A percentile compares a stretch with the other conserved stretches of the same genome.
Evolutionary conservation across 2,888 invertebrate species (phyloP).

Genomic region (Caenorhabditis drosophilae): DNA sequence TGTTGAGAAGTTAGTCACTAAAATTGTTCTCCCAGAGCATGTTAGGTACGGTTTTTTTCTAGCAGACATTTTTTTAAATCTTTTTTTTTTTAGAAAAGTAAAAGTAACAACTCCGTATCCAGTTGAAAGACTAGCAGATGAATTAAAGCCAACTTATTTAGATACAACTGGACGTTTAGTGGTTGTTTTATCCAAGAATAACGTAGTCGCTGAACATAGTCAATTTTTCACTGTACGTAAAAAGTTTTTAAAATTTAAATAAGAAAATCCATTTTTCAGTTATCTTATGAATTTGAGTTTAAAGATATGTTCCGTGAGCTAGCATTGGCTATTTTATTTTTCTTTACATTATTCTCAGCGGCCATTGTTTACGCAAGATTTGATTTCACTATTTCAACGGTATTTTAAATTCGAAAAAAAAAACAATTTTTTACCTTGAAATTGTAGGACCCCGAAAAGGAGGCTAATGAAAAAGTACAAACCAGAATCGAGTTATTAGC

Average conservation of each 20-base stretch:
- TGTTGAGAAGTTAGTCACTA: slow-evolving; percentile 85
- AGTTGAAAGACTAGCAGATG: slow-evolving; percentile 79
- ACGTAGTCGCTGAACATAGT: slow-evolving; percentile 94
- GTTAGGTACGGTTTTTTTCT: slow-evolving; percentile 71
- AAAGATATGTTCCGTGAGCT: slow-evolving; percentile 90
- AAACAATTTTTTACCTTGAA: slow-evolving; percentile 6
- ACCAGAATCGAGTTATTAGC: slow-evolving; percentile 73
- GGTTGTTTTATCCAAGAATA: slow-evolving; percentile 80
- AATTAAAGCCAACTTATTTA: slow-evolving; percentile 87
- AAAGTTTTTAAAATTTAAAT: slow-evolving; percentile 2
- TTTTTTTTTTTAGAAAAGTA: slow-evolving; percentile 74
- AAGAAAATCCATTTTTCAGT: slow-evolving; percentile 68
- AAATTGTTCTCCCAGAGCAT: slow-evolving; percentile 92
- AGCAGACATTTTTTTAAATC: background rate
- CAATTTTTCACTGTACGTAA: slow-evolving; percentile 78
- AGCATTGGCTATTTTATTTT: slow-evolving; percentile 83
- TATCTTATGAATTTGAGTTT: slow-evolving; percentile 86
- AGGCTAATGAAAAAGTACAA: slow-evolving; percentile 72
- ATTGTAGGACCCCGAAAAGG: slow-evolving; percentile 73
- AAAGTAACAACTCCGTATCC: slow-evolving; percentile 83
- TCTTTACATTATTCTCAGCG: slow-evolving; percentile 86
- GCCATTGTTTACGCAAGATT: slow-evolving; percentile 92
- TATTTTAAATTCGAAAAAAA: too few species aligned
- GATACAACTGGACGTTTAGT: slow-evolving; percentile 92
- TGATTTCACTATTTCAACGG: slow-evolving; percentile 83